A percentile compares a stretch with the other conserved stretches of the same genome.
Evolutionary conservation across 2,113 vertebrate genomes (phyloP).

Genomic region (Callospermophilus lateralis): DNA sequence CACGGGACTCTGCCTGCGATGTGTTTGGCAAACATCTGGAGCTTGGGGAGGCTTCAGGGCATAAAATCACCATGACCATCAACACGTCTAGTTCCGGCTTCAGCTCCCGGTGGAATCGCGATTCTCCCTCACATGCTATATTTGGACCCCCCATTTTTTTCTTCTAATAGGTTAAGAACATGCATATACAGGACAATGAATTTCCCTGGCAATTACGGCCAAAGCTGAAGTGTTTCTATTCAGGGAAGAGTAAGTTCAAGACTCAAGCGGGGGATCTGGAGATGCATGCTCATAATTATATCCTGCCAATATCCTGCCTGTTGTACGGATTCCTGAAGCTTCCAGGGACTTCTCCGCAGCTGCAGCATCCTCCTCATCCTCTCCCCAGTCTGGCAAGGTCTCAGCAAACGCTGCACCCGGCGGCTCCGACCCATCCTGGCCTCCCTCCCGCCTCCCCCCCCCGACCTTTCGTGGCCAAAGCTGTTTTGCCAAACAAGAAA

Average conservation of each 20-base stretch:
- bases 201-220: conserved; percentile 12
- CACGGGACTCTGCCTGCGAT: not conserved
- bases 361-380: not conserved
- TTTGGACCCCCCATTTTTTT: not conserved
- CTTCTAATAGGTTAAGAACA: conserved; percentile 42
- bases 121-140: not conserved
- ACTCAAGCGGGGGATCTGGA: conserved; percentile 69
- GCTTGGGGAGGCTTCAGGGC: not conserved
- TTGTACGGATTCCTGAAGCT: conserved; percentile 59
- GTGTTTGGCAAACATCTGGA: not conserved
- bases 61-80: not conserved
- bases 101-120: not conserved
- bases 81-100: not conserved
- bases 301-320: conserved; percentile 77
- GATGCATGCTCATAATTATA: conserved; percentile 67
- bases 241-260: conserved; percentile 64
- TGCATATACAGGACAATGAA: conserved; percentile 7
- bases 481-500: not conserved
- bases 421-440: not conserved
- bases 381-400: not conserved
- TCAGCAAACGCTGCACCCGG: not conserved
- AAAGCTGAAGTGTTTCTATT: conserved; percentile 77
- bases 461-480: not conserved
- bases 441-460: not conserved
- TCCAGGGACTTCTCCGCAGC: conserved; percentile 65